A percentile compares a stretch with the other conserved stretches of the same genome.
phyloP scores from a whole-genome alignment of 2,888 invertebrate genomes.

The Patella caerulea region DNA sequence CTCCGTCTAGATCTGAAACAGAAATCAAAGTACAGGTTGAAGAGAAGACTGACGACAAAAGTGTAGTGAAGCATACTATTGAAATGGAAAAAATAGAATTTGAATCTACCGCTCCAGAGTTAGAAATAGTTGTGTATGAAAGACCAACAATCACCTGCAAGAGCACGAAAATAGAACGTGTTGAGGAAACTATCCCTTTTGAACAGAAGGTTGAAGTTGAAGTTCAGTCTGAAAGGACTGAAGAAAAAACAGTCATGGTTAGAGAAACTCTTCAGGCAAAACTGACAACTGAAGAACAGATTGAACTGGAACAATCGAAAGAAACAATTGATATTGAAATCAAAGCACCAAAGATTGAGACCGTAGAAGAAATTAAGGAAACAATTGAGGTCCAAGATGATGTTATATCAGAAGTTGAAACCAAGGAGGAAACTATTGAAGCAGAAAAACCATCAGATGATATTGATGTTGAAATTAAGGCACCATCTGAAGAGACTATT shows the following conservation, averaged over 20 bases:
- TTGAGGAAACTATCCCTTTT: conserved; percentile 35
- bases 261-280: conserved; percentile 15
- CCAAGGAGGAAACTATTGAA: conserved; percentile 3
- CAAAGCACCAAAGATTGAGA: conserved; percentile 33
- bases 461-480: conserved; percentile 28
- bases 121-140: conserved; percentile 28
- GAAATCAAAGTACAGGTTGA: conserved; percentile 11
- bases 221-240: too few species aligned
- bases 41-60: conserved; percentile 15
- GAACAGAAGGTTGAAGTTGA: conserved; percentile 18
- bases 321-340: conserved; percentile 26
- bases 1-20: neutral
- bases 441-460: conserved; percentile 27
- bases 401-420: conserved; percentile 8
- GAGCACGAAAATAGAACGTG: conserved; percentile 18
- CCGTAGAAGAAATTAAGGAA: conserved; percentile 30
- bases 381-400: neutral
- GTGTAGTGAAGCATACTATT: conserved; percentile 21
- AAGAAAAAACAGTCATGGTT: too few species aligned
- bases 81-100: conserved; percentile 31
- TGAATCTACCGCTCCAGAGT: conserved; percentile 24
- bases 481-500: conserved; percentile 29
- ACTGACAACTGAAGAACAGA: conserved; percentile 30
- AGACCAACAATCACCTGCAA: conserved; percentile 21
- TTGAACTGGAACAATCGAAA: conserved; percentile 28